Evolutionary conservation across 1,140 invertebrate genomes (phyloP), one percentile per base, ranked within the genome.

Genomic region (Drosophila sp.): DNA sequence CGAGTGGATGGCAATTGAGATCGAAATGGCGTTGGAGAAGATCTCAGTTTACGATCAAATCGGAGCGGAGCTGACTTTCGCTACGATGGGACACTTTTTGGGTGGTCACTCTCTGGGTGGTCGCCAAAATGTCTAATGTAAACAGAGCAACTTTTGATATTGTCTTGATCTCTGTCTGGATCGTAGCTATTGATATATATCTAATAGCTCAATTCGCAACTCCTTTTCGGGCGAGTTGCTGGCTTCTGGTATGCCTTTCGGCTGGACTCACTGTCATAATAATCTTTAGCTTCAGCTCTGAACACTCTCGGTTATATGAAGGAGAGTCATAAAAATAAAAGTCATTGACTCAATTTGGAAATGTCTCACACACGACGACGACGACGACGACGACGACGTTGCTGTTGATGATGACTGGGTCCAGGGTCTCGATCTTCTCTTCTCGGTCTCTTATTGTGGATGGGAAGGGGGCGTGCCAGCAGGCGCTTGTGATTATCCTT

Each of bases 291-390:
- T 38, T 10, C 1, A 38, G 10, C 35, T 27, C 25, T 50, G 32
- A 17, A 10, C n/a, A 25, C 17, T 11, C 33, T 17, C 17, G 17
- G 17, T 17, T 17, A 17, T 17, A 17, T 17, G 41, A 40, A 35
- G 60, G 66, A 40, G 55, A 75, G 67, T 66, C 76, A 76, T 87
- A 87, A 89, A 89, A 87, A 87, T 89, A 87, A 89, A 89, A 87
- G 83, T 87, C 83, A 87, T 87, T 87, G 84, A 87, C 83, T 87
- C 76, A 87, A 87, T 87, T 87, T 89, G 84, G 84, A 87, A 87
- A 87, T 89, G 79, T 86, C 83, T 82, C 84, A 87, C 83, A 89
- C 83, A 87, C 84, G 83, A 79, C 70, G 82, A 66, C 57, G 65
- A 17, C 35, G 40, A 63, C 1, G 58, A 32, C 25, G 23, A 32